Percentiles rank a stretch among this genome's conserved stretches.
phyloP scores from a whole-genome alignment of 2,888 invertebrate species.

The Liodrosophila aerea region DNA sequence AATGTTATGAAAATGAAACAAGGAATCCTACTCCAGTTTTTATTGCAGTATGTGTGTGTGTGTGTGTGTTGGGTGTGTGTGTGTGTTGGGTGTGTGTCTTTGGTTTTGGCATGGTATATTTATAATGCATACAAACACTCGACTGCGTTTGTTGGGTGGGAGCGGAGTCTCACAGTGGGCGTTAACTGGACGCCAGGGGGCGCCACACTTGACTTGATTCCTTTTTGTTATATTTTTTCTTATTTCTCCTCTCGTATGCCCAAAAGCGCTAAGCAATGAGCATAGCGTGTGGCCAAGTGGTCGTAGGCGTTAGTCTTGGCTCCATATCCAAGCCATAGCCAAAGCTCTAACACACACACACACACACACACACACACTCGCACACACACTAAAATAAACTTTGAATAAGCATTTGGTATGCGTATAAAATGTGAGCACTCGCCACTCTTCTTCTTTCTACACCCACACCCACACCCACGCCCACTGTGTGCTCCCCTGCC shows the following conservation, averaged over 20 bases:
- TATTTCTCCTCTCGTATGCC: conserved; percentile 36
- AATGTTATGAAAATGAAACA: conserved; percentile 55
- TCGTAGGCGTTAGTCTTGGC: conserved; percentile 47
- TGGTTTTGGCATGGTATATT: conserved; percentile 63
- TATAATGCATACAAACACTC: conserved; percentile 75
- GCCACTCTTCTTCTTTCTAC: too few species aligned
- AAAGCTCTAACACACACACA: conserved; percentile 26
- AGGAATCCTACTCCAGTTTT: conserved; percentile 46
- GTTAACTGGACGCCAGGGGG: conserved; percentile 63
- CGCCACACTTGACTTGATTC: conserved; percentile 71
- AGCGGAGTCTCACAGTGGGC: conserved; percentile 49
- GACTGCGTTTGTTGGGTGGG: conserved; percentile 34
- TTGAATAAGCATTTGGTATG: conserved; percentile 75
- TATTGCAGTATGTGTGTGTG: conserved; percentile 38
- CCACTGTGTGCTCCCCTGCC: neutral
- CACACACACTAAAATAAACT: conserved; percentile 64
- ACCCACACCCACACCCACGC: too few species aligned
- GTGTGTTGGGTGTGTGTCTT: conserved; percentile 15
- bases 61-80: conserved; percentile 2
- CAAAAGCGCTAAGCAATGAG: conserved; percentile 50
- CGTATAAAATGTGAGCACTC: conserved; percentile 44
- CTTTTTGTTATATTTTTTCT: conserved; percentile 48
- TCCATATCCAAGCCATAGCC: too few species aligned
- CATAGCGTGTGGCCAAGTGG: conserved; percentile 48
- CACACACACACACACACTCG: conserved; percentile 35